Base-by-base conservation (phyloP, 2,113 vertebrate species). In the Eptesicus fuscus region DNA sequence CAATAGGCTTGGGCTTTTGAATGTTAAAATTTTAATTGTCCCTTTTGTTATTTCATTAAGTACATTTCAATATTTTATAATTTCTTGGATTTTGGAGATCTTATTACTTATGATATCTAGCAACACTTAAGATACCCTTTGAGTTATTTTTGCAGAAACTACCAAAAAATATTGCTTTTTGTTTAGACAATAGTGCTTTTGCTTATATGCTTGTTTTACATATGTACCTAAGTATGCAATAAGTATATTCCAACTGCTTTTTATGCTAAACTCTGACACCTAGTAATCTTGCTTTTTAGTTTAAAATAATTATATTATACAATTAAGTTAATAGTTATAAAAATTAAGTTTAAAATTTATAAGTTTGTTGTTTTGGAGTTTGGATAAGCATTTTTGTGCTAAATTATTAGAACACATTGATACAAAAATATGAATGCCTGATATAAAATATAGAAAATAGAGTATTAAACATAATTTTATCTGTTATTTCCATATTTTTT, bases 11-110 rank as follows among this genome's bases (percentile, higher is more conserved):
- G 77, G 70, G 61, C 61, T 95, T 93, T 93, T 63, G 44, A 94
- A 95, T 95, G 77, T 90, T 97, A 92, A 96, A 93, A 88, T 79
- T 80, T 95, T 87, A 95, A 94, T 69, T 20, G 0, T 44, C 44
- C 23, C 94, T 79, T 71, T 59, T 83, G 16, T 56, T 96, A 70
- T 65, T 83, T 59, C 5, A 67, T 37, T 79, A 59, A 92, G 6
- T 8, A 3, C 1, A 89, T 69, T 95, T 86, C 4, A 71, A 32
- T 37, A 63, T 13, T 87, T 51, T 83, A 71, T 10, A 90, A 83
- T 79, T 97, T 94, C 25, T 78, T 71, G 32, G n/a, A 88, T 47
- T 76, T 7, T 7, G 28, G 14, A 87, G 51, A 84, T 17, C 53
- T 96, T 94, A 90, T n/a, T 69, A 14, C 51, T 49, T 51, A 25